Evolutionary conservation across 2,113 vertebrate species (phyloP).

Genomic region (Xerus inauris): DNA sequence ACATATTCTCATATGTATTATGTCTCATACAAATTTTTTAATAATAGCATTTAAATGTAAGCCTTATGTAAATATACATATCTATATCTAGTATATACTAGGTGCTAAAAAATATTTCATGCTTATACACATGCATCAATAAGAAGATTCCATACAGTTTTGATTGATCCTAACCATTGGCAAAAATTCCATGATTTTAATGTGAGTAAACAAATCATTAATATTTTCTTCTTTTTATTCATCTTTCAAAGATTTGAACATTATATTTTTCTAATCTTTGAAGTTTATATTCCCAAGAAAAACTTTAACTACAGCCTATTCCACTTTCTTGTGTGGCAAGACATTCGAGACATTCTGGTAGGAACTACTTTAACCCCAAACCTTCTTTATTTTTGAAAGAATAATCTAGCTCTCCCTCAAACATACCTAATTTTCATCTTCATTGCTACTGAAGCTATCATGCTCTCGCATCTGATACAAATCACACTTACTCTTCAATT

Average conservation of each 20-base stretch:
- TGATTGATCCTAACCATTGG: neutral
- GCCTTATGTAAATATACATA: neutral
- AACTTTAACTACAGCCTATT: neutral
- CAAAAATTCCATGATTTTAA: neutral
- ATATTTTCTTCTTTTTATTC: neutral
- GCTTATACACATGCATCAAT: neutral
- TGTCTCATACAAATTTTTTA: neutral
- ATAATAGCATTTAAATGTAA: constrained; percentile 1
- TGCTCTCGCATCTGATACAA: neutral
- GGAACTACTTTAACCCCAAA: neutral
- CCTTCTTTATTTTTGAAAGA: neutral
- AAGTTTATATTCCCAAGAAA: neutral
- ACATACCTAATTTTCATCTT: neutral
- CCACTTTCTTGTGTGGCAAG: neutral
- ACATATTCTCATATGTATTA: neutral
- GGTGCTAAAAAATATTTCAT: neutral
- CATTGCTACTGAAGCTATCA: neutral
- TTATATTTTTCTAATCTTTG: neutral
- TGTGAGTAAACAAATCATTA: neutral
- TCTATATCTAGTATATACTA: neutral
- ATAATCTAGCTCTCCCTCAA: neutral
- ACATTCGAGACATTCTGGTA: neutral
- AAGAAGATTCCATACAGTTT: neutral
- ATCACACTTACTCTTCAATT: neutral
- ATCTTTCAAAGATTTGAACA: neutral